Base-by-base conservation (phyloP, 1,140 invertebrate genomes). In the Conopomorpha cramerella region DNA sequence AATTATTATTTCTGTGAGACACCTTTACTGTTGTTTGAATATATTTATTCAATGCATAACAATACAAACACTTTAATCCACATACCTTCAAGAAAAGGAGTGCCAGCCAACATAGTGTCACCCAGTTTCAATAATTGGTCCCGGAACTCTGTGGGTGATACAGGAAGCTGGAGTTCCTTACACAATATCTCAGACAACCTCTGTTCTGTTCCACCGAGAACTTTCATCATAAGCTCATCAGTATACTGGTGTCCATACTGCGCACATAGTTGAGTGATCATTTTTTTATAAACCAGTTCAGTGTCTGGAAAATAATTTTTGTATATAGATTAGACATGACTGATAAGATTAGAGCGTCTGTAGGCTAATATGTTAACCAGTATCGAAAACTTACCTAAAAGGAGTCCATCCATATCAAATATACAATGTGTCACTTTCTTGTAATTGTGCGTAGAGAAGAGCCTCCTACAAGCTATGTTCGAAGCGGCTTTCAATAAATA, bases 381-480 rank as follows among this genome's bases (percentile, higher is more conserved):
- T n/a, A n/a, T n/a, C n/a, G n/a, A n/a, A 15, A 46, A 47, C 74
- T 84, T 79, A 90, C 89, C 86, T 43, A 92, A 80, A 33, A 92
- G 62, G 33, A 91, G 67, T 33, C 90, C 90, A 60, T 93, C 90
- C 85, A 92, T 86, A 60, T 93, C 90, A 55, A 93, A 93, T 46
- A 93, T 89, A 45, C 88, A 88, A 57, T 93, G 90, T 8, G 89
- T 90, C 18, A 91, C 87, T 43, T 81, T 83, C 55, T 81, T 81
- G 34, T 79, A 81, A 52, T 61, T 66, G 37, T 57, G 49, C 10
- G 64, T 62, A 1, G 67, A 63, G 30, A 63, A 58, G 49, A 51
- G 61, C 40, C 67, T 49, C 37, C 43, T 62, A 25, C 61, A 55
- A 3, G 71, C 37, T 8, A 39, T 43, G 39, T 56, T 58, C 11